phyloP scores from a whole-genome alignment of 2,888 invertebrate species.

The Erebia palarica region DNA sequence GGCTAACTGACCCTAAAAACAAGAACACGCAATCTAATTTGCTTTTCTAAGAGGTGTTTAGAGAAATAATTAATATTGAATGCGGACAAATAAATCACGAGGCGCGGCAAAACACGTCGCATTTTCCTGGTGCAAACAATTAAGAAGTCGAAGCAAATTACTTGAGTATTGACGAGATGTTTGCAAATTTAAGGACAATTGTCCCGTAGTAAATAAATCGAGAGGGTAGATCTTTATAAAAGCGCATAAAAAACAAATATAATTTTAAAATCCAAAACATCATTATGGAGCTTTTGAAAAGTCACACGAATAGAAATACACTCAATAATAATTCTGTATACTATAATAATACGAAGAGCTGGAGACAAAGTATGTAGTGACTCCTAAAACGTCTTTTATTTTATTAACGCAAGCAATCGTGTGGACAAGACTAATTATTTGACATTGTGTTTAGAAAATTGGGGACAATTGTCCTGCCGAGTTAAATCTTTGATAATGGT shows the following conservation, averaged over 20 bases:
- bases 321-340: too few relatives aligned
- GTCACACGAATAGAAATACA: too few relatives aligned
- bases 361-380: not conserved
- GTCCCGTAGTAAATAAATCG: slow-evolving; percentile 71
- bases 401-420: slow-evolving; percentile 52
- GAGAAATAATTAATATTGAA: slow-evolving; percentile 28
- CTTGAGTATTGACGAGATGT: slow-evolving; percentile 73
- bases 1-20: not conserved
- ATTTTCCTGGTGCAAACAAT: slow-evolving; percentile 25
- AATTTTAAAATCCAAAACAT: not conserved
- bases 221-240: slow-evolving; percentile 72
- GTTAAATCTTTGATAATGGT: slow-evolving; percentile 77
- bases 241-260: slow-evolving; percentile 47
- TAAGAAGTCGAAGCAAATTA: slow-evolving; percentile 71
- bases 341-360: too few relatives aligned
- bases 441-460: slow-evolving; percentile 78
- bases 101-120: slow-evolving; percentile 25
- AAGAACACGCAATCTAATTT: slow-evolving; percentile 22
- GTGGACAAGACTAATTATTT: slow-evolving; percentile 74
- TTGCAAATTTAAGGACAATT: slow-evolving; percentile 79
- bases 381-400: slow-evolving; percentile 26
- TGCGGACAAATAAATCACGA: slow-evolving; percentile 24
- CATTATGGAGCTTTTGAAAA: not conserved
- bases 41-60: slow-evolving; percentile 20
- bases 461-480: slow-evolving; percentile 74